Conservation (phyloP, 2,888 invertebrate species). For the Hofmannophila pseudospretella region DNA sequence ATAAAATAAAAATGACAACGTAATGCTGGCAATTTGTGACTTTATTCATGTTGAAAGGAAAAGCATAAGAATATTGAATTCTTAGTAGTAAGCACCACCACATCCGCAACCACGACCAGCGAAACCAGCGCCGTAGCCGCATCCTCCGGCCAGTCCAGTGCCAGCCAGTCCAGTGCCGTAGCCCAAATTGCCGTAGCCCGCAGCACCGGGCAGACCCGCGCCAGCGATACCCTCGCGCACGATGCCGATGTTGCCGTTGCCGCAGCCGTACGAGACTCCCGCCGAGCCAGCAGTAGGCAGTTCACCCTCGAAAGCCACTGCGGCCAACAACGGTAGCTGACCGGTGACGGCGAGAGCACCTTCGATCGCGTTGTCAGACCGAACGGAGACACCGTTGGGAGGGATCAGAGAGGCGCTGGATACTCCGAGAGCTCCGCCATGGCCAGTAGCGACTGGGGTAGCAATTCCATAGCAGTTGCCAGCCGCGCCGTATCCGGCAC, state of each 20-base stretch:
- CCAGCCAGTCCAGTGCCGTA: background rate
- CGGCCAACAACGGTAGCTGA: slow-evolving; percentile 31
- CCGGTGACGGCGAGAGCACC: slow-evolving; percentile 29
- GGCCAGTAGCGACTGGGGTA: slow-evolving; percentile 18
- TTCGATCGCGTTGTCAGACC: slow-evolving; percentile 39
- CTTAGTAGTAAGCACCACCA: too few relatives aligned
- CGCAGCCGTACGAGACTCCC: slow-evolving; percentile 26
- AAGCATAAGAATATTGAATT: too few relatives aligned
- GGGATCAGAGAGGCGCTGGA: slow-evolving; percentile 25
- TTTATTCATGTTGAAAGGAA: too few relatives aligned
- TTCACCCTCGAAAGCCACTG: slow-evolving; percentile 27
- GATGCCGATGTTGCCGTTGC: slow-evolving; percentile 12
- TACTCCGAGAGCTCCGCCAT: slow-evolving; percentile 25
- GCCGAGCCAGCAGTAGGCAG: slow-evolving; percentile 31
- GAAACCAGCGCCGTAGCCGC: background rate
- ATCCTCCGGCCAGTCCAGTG: background rate
- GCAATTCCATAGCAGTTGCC: slow-evolving; percentile 22
- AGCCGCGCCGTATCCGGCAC: background rate
- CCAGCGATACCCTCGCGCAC: too few relatives aligned
- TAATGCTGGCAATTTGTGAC: too few relatives aligned
- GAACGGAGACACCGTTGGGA: slow-evolving; percentile 33
- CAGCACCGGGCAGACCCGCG: too few relatives aligned
- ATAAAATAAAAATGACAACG: too few relatives aligned
- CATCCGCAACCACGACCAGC: background rate
- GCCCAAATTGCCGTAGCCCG: too few relatives aligned